Conservation (phyloP, 2,113 vertebrate species). For the Dasyurus viverrinus region DNA sequence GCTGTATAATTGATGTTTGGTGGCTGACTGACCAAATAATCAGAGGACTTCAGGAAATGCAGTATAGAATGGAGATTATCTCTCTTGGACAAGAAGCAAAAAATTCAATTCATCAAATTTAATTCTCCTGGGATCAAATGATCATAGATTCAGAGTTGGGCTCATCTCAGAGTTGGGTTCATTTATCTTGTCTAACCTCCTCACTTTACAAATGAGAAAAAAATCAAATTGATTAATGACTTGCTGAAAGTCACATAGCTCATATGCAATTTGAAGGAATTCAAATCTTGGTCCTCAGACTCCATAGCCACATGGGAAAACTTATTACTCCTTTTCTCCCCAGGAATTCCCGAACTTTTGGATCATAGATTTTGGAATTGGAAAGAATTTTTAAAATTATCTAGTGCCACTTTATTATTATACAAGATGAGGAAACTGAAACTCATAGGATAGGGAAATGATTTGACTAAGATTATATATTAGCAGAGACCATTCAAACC, state of each 20-base stretch:
- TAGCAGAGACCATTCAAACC: background rate
- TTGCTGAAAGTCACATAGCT: background rate
- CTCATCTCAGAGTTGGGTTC: no score
- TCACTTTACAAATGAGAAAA: background rate
- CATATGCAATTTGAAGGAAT: background rate
- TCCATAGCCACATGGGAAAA: background rate
- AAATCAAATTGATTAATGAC: background rate
- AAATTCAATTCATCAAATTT: conserved; percentile 4
- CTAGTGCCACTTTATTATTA: background rate
- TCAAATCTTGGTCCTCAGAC: background rate
- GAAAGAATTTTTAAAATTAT: background rate
- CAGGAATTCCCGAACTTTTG: background rate
- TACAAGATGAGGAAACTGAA: background rate
- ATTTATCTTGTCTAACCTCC: background rate
- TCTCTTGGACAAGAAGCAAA: background rate
- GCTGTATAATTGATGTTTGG: background rate
- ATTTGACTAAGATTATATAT: background rate
- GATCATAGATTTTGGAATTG: background rate
- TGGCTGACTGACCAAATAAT: background rate
- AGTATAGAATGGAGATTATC: background rate
- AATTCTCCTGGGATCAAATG: conserved; percentile 6
- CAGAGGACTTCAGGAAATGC: background rate
- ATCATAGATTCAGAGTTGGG: background rate
- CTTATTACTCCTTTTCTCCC: background rate
- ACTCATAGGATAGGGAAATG: background rate